Percentiles rank a stretch among this genome's conserved stretches.
These are phyloP conservation scores for Zaprionus nigranus DNA, from an alignment of 1,140 invertebrate species.

Conservation along the genomic window DNA sequence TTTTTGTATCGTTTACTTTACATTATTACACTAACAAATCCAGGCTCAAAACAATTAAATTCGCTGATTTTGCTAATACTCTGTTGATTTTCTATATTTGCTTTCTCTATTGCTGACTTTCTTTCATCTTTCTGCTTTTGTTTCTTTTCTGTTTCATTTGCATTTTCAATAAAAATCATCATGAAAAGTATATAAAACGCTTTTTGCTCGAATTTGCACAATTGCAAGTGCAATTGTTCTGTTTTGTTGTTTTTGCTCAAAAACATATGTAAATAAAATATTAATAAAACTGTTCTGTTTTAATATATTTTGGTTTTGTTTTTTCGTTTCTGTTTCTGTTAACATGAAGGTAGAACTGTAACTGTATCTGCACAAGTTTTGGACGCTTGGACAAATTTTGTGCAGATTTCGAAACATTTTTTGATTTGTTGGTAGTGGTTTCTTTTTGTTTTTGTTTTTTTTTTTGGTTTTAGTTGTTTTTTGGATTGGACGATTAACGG, in stretches of 20 bases:
- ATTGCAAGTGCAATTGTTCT: slow-evolving; percentile 14
- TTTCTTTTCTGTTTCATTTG: slow-evolving; percentile 51
- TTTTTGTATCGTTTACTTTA: slow-evolving; percentile 57
- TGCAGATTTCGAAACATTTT: slow-evolving; percentile 26
- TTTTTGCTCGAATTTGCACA: slow-evolving; percentile 39
- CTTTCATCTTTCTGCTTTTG: slow-evolving; percentile 33
- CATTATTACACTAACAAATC: slow-evolving; percentile 83
- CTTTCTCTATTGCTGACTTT: slow-evolving; percentile 28
- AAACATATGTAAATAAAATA: slow-evolving; percentile 51
- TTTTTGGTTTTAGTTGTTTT: slow-evolving; percentile 23
- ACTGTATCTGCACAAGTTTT: slow-evolving; percentile 33
- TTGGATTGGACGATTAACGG: slow-evolving; percentile 22
- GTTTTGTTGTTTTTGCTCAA: slow-evolving; percentile 17
- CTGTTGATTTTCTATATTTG: neutral
- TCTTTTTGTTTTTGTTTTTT: slow-evolving; percentile 4
- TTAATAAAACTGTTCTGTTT: slow-evolving; percentile 46
- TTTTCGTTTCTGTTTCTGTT: slow-evolving; percentile 34
- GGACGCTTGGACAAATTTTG: slow-evolving; percentile 29
- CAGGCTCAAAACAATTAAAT: slow-evolving; percentile 83
- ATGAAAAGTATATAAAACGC: slow-evolving; percentile 46
- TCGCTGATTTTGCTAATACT: slow-evolving; percentile 57
- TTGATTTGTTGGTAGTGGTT: slow-evolving; percentile 30
- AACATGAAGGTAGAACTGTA: slow-evolving; percentile 12
- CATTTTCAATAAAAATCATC: slow-evolving; percentile 38
- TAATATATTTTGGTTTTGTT: slow-evolving; percentile 28